Evolutionary conservation across 2,797 vertebrate species (phyloP).

Genomic region (Buceros bicornis): DNA sequence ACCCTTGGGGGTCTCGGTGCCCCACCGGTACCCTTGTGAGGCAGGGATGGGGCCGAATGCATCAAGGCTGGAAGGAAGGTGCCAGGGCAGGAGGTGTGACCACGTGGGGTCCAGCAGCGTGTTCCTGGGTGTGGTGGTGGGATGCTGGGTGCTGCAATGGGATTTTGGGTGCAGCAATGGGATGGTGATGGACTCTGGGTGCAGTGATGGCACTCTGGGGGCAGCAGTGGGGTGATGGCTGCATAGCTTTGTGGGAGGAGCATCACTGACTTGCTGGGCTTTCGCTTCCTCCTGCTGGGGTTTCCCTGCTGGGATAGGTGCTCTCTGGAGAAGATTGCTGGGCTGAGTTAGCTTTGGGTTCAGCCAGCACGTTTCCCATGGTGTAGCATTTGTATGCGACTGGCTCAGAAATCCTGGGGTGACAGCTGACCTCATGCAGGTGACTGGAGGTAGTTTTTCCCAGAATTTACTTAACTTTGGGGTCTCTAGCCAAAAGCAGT

Average conservation of each 20-base stretch:
- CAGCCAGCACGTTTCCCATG: neutral
- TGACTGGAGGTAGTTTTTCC: neutral
- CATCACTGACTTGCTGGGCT: neutral
- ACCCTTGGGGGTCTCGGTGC: neutral
- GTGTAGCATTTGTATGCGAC: accelerated
- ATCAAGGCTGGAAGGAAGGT: neutral
- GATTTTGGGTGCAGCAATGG: no score
- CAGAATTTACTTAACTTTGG: neutral
- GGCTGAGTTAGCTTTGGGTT: neutral
- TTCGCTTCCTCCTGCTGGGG: neutral
- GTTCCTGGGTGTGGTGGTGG: neutral
- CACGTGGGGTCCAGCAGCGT: accelerated
- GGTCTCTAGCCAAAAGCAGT: neutral
- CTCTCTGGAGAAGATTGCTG: neutral
- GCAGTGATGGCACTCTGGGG: accelerated
- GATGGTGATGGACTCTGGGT: accelerated
- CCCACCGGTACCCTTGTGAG: neutral
- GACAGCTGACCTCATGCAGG: neutral
- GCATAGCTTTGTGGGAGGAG: accelerated
- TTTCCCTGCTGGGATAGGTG: neutral
- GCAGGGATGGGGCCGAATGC: neutral
- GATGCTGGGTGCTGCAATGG: neutral
- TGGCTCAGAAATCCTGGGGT: neutral
- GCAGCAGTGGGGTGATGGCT: neutral
- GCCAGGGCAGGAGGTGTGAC: neutral